Base-by-base conservation (phyloP, 2,888 invertebrate species). In the Sarcophaga caerulescens region DNA sequence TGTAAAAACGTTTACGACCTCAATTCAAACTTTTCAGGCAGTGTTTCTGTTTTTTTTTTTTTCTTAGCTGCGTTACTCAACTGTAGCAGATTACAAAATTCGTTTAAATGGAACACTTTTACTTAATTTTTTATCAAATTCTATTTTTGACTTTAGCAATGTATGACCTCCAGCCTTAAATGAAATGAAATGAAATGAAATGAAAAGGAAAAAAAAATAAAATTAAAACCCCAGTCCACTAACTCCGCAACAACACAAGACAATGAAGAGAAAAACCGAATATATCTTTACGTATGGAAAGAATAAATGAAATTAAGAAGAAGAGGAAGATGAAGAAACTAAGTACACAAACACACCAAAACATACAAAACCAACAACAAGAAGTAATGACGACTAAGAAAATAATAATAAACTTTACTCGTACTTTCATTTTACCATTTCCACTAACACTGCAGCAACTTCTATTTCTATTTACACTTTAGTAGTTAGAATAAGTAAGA, bases 361-460 rank as follows among this genome's bases (percentile, higher is more conserved):
- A 57, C 57, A 74, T 60, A 60, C 52, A 62, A 45, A 65, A 80
- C 59, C 19, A 69, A 69, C 19, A 76, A 74, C 35, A 84, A 85
- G 5, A 11, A 65, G 75, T 14, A 81, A 81, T 68, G 62, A 71
- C 14, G 76, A 73, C 77, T 73, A 77, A 84, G 80, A 81, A 84
- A 86, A 86, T 83, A 86, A 86, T 83, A 86, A 85, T 78, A 85
- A 87, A 83, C 86, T 81, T 70, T 78, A 75, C 78, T 81, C 66
- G 78, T 84, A 84, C 81, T 78, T 86, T 81, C 86, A 75, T 74
- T 75, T 52, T 80, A 47, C 52, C 66, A 84, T 47, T 44, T 62
- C 25, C 59, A 65, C 60, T 23, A 47, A 23, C 23, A 68, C 44
- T 4, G 11, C 8, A 69, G 25, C 59, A 60, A 60, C 77, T 66